phyloP scores from a whole-genome alignment of 2,113 vertebrate species.

The Mystacornis crossleyi region DNA sequence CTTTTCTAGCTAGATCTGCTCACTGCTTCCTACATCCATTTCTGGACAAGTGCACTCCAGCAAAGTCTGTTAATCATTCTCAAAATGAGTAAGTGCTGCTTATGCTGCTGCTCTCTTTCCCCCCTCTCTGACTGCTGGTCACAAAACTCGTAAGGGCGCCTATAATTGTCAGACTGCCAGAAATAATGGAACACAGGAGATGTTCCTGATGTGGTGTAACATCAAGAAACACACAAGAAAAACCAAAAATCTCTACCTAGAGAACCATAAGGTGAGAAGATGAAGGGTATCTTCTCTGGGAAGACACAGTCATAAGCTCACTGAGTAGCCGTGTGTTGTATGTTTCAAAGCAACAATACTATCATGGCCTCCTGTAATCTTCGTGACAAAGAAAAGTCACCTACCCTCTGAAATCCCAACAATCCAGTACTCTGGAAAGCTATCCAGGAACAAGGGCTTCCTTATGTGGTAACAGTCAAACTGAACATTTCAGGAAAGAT shows the following conservation, averaged over 20 bases:
- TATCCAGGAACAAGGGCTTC: neutral
- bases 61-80: neutral
- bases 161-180: neutral
- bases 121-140: neutral
- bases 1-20: neutral
- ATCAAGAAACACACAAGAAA: neutral
- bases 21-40: neutral
- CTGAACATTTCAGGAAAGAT: neutral
- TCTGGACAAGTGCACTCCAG: neutral
- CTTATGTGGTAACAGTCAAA: neutral
- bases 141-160: neutral
- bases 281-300: neutral
- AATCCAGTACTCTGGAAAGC: neutral
- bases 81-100: neutral
- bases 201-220: neutral
- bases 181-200: neutral
- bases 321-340: neutral
- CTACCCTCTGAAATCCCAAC: neutral
- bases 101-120: neutral
- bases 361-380: neutral
- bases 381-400: neutral
- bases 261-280: neutral
- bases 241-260: neutral
- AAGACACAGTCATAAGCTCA: neutral
- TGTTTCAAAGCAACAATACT: neutral